Percentiles rank a stretch among this genome's conserved stretches.
Evolutionary conservation across 1,140 invertebrate species (phyloP).

Genomic region (Cardiocondyla obscurior): DNA sequence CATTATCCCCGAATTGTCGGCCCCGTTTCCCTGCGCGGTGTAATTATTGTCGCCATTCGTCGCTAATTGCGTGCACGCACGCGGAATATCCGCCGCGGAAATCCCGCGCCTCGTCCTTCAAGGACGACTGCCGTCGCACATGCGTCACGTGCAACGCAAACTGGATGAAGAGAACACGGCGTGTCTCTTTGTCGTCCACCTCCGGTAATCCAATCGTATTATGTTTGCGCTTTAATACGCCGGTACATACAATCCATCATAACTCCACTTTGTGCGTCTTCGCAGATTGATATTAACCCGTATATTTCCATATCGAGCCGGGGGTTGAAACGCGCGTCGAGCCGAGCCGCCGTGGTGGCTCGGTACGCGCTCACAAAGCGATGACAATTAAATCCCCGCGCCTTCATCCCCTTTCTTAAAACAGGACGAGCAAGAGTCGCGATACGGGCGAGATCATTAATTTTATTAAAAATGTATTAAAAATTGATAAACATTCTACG

Average conservation of each 20-base stretch:
- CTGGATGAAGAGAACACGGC: too few species aligned
- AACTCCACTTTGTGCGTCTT: not conserved
- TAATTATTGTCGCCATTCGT: slow-evolving; percentile 53
- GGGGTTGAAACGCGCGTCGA: too few species aligned
- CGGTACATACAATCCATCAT: slow-evolving; percentile 55
- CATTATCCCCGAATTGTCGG: slow-evolving; percentile 44
- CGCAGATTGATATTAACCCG: slow-evolving; percentile 7
- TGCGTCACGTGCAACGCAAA: not conserved
- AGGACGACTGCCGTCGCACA: not conserved
- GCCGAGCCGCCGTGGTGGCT: too few species aligned
- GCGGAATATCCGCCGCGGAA: not conserved
- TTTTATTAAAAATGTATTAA: too few species aligned
- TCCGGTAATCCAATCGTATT: slow-evolving; percentile 48
- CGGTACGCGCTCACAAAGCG: too few species aligned
- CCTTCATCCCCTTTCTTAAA: too few species aligned
- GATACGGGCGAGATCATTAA: too few species aligned
- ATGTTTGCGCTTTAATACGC: slow-evolving; percentile 41
- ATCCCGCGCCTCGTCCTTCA: slow-evolving; percentile 6
- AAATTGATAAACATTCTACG: too few species aligned
- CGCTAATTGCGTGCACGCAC: slow-evolving; percentile 33
- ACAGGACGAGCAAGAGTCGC: too few species aligned
- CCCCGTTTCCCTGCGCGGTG: not conserved
- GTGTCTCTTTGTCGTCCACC: not conserved
- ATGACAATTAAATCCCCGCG: too few species aligned
- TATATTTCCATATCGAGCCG: not conserved